Conservation (phyloP, 2,797 vertebrate species). For the Pyrocephalus nanus region DNA sequence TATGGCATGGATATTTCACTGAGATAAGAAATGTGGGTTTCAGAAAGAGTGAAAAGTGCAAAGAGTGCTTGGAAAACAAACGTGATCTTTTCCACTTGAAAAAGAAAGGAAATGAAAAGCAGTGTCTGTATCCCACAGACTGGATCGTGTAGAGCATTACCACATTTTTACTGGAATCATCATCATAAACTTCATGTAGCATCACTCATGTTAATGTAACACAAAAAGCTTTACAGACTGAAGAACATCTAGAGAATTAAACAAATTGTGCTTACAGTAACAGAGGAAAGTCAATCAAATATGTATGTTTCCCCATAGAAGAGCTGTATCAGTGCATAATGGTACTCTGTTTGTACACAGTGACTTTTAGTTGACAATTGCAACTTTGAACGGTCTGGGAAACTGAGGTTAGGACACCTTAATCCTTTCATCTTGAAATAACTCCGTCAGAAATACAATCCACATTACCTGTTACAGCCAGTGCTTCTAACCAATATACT, state of each 20-base stretch:
- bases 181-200: background rate
- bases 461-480: background rate
- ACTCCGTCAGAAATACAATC: background rate
- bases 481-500: background rate
- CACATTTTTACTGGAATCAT: background rate
- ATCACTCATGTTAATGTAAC: background rate
- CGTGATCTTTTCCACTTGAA: background rate
- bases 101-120: background rate
- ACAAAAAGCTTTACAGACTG: background rate
- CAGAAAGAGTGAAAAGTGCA: background rate
- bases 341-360: background rate
- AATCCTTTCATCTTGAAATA: background rate
- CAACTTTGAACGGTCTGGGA: background rate
- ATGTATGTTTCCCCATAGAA: background rate
- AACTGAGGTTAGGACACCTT: background rate
- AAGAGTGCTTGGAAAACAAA: background rate
- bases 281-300: background rate
- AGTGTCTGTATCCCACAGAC: background rate
- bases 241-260: background rate
- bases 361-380: background rate
- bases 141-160: background rate
- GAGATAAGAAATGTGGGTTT: background rate
- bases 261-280: background rate
- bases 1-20: background rate
- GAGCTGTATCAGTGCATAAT: background rate